A percentile compares a stretch with the other conserved stretches of the same genome.
Evolutionary conservation across 2,888 invertebrate genomes (phyloP).

Genomic region (Tinea semifulvella): DNA sequence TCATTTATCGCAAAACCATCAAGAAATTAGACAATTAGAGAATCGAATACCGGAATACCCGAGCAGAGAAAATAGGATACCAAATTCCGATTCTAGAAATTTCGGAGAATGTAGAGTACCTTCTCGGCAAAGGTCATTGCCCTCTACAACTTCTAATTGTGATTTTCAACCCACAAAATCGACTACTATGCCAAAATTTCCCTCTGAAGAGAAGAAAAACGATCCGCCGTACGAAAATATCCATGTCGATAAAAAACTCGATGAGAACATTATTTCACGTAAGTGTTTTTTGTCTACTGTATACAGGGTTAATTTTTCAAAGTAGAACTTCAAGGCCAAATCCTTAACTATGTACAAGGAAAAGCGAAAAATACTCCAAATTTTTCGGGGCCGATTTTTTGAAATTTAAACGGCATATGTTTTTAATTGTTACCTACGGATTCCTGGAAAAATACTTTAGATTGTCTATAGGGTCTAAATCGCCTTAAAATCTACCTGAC

Average conservation of each 20-base stretch:
- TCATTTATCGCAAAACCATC: constrained; percentile 5
- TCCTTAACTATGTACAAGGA: too few species aligned
- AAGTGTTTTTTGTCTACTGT: constrained; percentile 30
- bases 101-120: constrained; percentile 32
- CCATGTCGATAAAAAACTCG: constrained; percentile 34
- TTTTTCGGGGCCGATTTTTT: too few species aligned
- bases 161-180: constrained; percentile 62
- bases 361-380: too few species aligned
- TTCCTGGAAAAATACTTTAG: too few species aligned
- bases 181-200: constrained; percentile 67
- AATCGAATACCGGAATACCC: constrained; percentile 2
- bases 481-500: too few species aligned
- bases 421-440: too few species aligned
- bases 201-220: constrained; percentile 42
- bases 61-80: constrained; percentile 15
- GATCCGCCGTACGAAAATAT: constrained; percentile 57
- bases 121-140: constrained; percentile 49
- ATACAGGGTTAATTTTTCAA: too few species aligned
- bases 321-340: too few species aligned
- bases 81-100: constrained; percentile 17
- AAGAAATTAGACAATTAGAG: neutral
- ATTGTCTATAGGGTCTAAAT: too few species aligned
- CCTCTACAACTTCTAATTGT: constrained; percentile 38
- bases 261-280: constrained; percentile 48
- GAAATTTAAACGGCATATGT: too few species aligned